Base-by-base conservation (phyloP, 2,797 vertebrate species). In the Amblyopsis hoosieri region DNA sequence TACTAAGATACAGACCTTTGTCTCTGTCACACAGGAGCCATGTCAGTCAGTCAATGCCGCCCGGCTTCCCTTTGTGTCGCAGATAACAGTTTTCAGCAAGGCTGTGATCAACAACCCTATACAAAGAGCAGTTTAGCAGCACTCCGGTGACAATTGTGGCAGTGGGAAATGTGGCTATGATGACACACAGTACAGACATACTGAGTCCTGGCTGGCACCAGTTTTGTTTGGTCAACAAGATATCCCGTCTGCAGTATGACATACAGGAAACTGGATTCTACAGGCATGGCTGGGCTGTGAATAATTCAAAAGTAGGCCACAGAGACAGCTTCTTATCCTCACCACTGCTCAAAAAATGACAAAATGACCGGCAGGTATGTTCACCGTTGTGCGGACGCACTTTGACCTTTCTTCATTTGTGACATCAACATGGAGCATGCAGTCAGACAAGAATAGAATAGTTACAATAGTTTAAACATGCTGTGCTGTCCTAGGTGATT, bases 251-350 rank as follows among this genome's bases (percentile, higher is more conserved):
- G 67, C 55, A 74, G 74, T 37, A 74, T 53, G 46, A 65, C 68
- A 84, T 65, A 67, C 81, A 84, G 66, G 88, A 84, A 91, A 89
- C 85, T 8, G 48, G 84, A 92, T 80, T 85, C 88, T 61, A 67
- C 72, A 69, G 80, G 78, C 69, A 75, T 37, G 51, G 72, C 42
- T 68, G 65, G 67, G 72, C 76, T 12, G 66, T 93, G 77, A 93
- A 94, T 93, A 85, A 93, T 94, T 93, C 72, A 94, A 65, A 61
- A 59, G 68, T 48, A 59, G 61, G 70, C 60, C 74, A 71, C 53
- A 74, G 74, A 85, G 67, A 64, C 75, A 64, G 66, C 74, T 71
- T 83, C 64, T 80, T 76, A 60, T 85, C 60, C 74, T 73, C 65
- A 12, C 19, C 50, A 59, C 76, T 64, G 74, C 71, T 75, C 69